Evolutionary conservation across 2,797 vertebrate genomes (phyloP), one percentile per base, ranked within the genome.

Genomic region (Hydrocynus forskahlii): DNA sequence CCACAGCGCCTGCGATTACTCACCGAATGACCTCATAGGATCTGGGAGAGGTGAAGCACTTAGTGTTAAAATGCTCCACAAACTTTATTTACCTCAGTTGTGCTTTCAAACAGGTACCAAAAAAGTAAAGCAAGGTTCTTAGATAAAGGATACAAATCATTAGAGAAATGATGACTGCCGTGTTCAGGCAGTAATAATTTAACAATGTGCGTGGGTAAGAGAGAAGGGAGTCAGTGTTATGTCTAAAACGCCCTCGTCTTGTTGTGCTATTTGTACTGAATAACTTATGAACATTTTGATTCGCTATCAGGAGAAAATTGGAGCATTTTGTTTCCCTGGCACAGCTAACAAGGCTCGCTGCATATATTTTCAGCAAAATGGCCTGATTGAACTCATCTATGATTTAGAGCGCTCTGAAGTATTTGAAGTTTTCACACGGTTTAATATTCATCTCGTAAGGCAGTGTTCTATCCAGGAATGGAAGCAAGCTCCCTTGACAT

Each of bases 361-460:
- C 84, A 90, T 89, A 85, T 85, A 88, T 82, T 88, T 88, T 82
- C 86, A 87, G 88, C 87, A 87, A 93, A 92, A 89, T 80, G 81
- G 87, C 85, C 85, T 89, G 89, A 92, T 89, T 92, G 84, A 91
- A 90, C 90, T 91, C 83, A 91, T 93, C 86, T 91, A 88, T 91
- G 89, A 91, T 91, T 93, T 87, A 92, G 82, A 83, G 82, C 75
- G 76, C 82, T 82, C 75, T 69, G 88, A 77, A 25, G 76, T 83
- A 86, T 91, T 91, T 92, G 90, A 93, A 91, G 88, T 86, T 85
- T 66, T 25, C 80, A 84, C 89, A 90, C 80, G 83, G 78, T 88
- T 92, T 90, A 90, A 91, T 88, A 92, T 92, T 91, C 91, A 90
- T 85, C 77, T 83, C 72, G 81, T 86, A 87, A 86, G 79, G 76